phyloP scores from a whole-genome alignment of 2,888 invertebrate species.

The Orthosia gothica region DNA sequence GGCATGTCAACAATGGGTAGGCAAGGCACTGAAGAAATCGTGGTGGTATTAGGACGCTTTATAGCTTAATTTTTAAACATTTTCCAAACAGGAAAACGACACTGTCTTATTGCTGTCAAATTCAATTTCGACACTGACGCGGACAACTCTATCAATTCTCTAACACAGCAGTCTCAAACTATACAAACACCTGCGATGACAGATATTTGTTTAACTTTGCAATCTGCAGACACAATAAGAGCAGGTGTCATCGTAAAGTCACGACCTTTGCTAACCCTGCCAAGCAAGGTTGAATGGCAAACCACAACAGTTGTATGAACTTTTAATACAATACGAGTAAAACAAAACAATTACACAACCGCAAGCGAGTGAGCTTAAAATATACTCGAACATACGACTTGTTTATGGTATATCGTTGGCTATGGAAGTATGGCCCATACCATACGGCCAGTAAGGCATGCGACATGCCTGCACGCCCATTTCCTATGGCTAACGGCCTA shows the following conservation, averaged over 20 bases:
- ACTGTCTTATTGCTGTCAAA: neutral
- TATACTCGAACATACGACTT: conserved; percentile 19
- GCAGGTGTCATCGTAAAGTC: conserved; percentile 13
- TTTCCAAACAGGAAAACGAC: neutral
- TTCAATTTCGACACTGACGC: neutral
- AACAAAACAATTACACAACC: conserved; percentile 26
- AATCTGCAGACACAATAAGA: conserved; percentile 11
- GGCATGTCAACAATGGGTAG: no score
- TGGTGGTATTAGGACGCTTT: neutral
- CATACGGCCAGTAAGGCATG: conserved; percentile 20
- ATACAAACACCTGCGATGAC: neutral
- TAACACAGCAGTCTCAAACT: neutral
- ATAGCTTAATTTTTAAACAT: neutral
- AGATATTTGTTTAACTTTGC: conserved; percentile 19
- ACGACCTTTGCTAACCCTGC: conserved; percentile 20
- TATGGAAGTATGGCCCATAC: conserved; percentile 21
- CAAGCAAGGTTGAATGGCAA: conserved; percentile 26
- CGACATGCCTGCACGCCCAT: conserved; percentile 74
- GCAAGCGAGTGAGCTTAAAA: conserved; percentile 14
- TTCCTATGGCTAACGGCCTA: conserved; percentile 77
- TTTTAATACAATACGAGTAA: conserved; percentile 23
- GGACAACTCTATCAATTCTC: neutral
- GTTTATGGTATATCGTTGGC: conserved; percentile 35
- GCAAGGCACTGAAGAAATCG: neutral
- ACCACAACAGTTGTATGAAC: conserved; percentile 20